A percentile compares a stretch with the other conserved stretches of the same genome.
Conservation (phyloP, 2,888 invertebrate species). For the Tanytarsus gracilentus region DNA sequence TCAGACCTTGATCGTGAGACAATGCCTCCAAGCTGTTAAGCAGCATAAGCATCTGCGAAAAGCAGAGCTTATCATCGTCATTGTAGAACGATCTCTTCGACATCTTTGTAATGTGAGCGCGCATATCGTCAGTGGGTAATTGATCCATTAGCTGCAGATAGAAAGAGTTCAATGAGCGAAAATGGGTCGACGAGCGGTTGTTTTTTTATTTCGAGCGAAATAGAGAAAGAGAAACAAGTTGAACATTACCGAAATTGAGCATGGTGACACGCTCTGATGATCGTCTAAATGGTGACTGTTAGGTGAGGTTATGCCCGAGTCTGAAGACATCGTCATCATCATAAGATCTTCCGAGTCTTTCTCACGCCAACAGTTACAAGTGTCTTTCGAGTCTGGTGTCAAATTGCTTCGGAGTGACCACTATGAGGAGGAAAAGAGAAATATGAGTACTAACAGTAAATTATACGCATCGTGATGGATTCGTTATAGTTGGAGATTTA, state of each 20-base stretch:
- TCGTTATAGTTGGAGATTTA: too few species aligned
- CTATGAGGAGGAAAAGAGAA: constrained; percentile 33
- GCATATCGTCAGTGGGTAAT: constrained; percentile 37
- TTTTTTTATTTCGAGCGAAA: not conserved
- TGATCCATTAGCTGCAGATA: constrained; percentile 32
- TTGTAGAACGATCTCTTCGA: constrained; percentile 36
- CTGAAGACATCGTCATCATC: constrained; percentile 32
- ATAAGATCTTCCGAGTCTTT: constrained; percentile 31
- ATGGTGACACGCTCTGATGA: constrained; percentile 33
- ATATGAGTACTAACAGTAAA: not conserved
- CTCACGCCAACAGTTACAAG: constrained; percentile 34
- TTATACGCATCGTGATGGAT: not conserved
- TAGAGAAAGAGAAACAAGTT: constrained; percentile 5
- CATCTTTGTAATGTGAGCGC: constrained; percentile 36
- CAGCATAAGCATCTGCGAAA: constrained; percentile 54
- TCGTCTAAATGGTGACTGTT: constrained; percentile 35
- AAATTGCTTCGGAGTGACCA: constrained; percentile 38
- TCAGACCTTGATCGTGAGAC: constrained; percentile 37
- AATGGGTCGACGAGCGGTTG: not conserved
- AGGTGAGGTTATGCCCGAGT: constrained; percentile 36
- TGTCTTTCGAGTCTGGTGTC: constrained; percentile 36
- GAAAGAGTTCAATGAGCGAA: not conserved
- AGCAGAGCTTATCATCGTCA: constrained; percentile 52
- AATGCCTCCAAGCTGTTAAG: constrained; percentile 53
- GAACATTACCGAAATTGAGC: constrained; percentile 35